These are phyloP conservation scores for Smutsia gigantea DNA, from an alignment of 2,797 vertebrate species.

Conservation along the genomic window DNA sequence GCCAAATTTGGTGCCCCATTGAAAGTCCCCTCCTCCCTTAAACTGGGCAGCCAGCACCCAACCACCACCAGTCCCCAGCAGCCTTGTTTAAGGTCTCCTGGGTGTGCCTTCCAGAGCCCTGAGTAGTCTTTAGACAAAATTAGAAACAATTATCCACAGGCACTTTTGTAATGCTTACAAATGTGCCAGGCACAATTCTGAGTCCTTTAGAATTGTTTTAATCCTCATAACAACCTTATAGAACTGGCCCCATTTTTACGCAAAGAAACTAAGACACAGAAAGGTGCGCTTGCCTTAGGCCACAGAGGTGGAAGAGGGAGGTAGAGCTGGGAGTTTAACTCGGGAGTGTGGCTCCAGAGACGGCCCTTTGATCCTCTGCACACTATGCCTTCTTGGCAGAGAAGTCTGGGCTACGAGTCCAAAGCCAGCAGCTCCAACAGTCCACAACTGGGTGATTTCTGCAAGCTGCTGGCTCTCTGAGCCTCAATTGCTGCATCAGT, in stretches of 20 bases:
- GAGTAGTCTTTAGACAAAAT: neutral
- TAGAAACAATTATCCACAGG: fast-evolving
- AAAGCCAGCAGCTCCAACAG: fast-evolving
- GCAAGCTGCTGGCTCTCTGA: too few species aligned
- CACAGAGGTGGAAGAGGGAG: neutral
- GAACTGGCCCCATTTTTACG: neutral
- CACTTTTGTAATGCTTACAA: neutral
- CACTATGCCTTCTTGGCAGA: neutral
- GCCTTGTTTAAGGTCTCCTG: neutral
- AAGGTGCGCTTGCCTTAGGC: too few species aligned
- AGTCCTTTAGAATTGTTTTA: neutral
- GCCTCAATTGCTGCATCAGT: neutral
- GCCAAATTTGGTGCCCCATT: neutral
- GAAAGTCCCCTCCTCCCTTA: neutral
- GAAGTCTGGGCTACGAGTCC: neutral
- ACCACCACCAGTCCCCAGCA: neutral
- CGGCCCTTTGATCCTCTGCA: fast-evolving
- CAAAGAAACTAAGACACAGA: neutral
- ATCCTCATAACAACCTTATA: neutral
- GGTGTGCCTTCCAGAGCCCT: neutral
- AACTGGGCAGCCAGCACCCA: neutral
- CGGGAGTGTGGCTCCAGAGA: neutral
- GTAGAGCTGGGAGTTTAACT: too few species aligned
- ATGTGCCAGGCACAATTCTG: neutral
- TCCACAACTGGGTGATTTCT: fast-evolving